Evolutionary conservation across 2,888 invertebrate genomes (phyloP), one percentile per base, ranked within the genome.

Genomic region (Nymphalis polychloros): DNA sequence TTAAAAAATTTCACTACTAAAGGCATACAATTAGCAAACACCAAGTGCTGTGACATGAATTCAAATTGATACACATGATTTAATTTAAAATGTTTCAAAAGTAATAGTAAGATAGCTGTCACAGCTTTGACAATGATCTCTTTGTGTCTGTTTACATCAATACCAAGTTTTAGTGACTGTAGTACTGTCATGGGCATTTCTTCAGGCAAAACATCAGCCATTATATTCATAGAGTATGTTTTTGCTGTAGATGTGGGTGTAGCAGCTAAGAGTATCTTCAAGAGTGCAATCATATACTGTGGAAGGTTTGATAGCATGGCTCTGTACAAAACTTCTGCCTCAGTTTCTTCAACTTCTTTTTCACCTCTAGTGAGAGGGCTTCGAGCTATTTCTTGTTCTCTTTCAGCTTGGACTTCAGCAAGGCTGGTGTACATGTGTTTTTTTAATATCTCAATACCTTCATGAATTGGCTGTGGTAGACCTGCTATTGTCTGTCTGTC

Each of bases 1-100:
- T 99, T 99, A 87, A 99, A 97, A 92, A 99, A 99, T 86, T 99
- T 99, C 65, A 99, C 93, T 23, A 99, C 98, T 72, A 99, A 92
- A 0, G 99, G 99, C 87, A 99, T 98, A 84, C 99, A 99, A 87
- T 99, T 99, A 69, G 99, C 99, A 91, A 99, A 99, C 13, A 99
- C 98, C 76, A 99, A 93, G 92, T 99, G 99, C 88, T 99, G 99
- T 1, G 98, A 98, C 96, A 99, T 98, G 84, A 98, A 99, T 90
- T 99, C 99, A 93, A 99, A 99, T 92, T 99, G 99, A 87, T 99
- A 99, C 59, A 99, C 94, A 91, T 99, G 99, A 91, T 99, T 99
- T 70, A 94, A 86, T 90, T 99, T 99, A 81, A 99, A 98, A 92
- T 99, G 99, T 90, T 99, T 99, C 75, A 99, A 91, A 64, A 99